These are phyloP conservation scores for Cygnus buccinator DNA, from an alignment of 2,113 vertebrate species.

Conservation along the genomic window DNA sequence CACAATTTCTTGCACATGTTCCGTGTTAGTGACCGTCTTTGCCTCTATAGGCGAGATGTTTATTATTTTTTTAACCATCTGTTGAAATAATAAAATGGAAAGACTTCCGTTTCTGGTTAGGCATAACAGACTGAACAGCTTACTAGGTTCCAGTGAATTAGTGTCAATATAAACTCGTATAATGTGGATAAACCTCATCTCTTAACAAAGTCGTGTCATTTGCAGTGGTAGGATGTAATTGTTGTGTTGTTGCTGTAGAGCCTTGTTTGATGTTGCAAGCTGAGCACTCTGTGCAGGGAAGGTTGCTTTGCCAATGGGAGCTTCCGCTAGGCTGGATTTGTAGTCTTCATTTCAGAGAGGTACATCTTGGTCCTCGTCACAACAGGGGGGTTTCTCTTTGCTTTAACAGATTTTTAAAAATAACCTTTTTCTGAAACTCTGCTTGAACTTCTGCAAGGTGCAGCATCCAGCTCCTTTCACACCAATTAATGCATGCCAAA, in stretches of 20 bases:
- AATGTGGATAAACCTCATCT: background rate
- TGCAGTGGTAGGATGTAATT: background rate
- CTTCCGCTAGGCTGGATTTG: background rate
- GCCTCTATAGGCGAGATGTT: background rate
- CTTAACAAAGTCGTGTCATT: background rate
- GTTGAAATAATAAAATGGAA: background rate
- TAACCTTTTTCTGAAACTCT: background rate
- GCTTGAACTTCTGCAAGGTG: background rate
- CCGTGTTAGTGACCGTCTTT: background rate
- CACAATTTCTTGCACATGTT: background rate
- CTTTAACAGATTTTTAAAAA: background rate
- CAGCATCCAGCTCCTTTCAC: background rate
- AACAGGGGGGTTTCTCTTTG: background rate
- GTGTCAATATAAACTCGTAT: background rate
- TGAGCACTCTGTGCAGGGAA: background rate
- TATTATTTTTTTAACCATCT: background rate
- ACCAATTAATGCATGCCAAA: constrained; percentile 66
- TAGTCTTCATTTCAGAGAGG: background rate
- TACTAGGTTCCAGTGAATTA: background rate
- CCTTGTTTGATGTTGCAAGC: background rate
- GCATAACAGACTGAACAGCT: background rate
- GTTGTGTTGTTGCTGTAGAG: background rate
- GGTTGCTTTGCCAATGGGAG: background rate
- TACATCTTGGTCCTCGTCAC: background rate
- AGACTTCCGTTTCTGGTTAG: background rate